These are phyloP conservation scores for Morpho helenor DNA, from an alignment of 2,888 invertebrate genomes.

Conservation along the genomic window DNA sequence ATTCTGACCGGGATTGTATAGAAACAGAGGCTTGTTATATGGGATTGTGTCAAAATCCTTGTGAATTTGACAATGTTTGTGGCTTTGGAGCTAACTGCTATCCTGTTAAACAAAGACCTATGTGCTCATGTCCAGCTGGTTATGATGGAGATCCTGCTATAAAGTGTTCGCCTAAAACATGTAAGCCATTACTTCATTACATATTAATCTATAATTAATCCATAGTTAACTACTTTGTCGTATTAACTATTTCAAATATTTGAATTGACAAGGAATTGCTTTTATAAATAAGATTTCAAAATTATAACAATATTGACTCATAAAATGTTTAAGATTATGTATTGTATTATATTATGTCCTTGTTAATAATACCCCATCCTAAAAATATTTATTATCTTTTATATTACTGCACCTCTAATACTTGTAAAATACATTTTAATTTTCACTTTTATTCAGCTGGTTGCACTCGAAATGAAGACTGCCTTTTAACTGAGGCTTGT, in stretches of 20 bases:
- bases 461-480: constrained; percentile 93
- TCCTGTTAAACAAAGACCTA: constrained; percentile 90
- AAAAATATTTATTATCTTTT: not conserved
- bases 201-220: constrained; percentile 32
- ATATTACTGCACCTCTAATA: constrained; percentile 11
- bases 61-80: constrained; percentile 89
- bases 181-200: constrained; percentile 87
- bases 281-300: too few relatives aligned
- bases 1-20: constrained; percentile 91
- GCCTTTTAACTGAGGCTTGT: constrained; percentile 91
- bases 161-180: constrained; percentile 88
- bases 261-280: too few relatives aligned
- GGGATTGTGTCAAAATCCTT: constrained; percentile 90
- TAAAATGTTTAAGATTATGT: too few relatives aligned
- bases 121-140: constrained; percentile 89
- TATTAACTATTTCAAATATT: too few relatives aligned
- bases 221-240: too few relatives aligned
- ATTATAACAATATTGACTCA: too few relatives aligned
- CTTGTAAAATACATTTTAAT: constrained; percentile 22
- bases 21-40: constrained; percentile 90
- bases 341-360: too few relatives aligned
- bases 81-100: constrained; percentile 87
- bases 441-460: constrained; percentile 81
- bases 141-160: constrained; percentile 90
- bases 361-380: not conserved